Percentiles rank a stretch among this genome's conserved stretches.
Conservation (phyloP, 2,797 vertebrate species). For the Gephyroberyx darwinii region DNA sequence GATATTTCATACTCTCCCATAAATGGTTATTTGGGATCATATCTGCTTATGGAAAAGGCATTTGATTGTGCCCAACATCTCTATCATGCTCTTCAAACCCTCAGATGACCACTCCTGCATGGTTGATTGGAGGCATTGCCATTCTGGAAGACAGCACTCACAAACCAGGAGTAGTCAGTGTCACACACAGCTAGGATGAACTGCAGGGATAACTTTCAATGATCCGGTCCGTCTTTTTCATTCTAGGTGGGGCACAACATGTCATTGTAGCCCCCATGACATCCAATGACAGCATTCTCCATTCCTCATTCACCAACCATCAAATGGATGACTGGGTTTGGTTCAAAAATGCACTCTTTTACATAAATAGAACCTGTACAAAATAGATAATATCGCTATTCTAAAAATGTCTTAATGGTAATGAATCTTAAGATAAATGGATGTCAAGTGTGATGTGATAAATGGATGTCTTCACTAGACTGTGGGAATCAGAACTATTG, state of each 20-base stretch:
- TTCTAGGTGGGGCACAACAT: background rate
- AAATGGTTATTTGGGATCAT: background rate
- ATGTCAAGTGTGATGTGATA: constrained; percentile 5
- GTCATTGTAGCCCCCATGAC: background rate
- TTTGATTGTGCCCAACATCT: background rate
- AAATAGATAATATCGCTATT: background rate
- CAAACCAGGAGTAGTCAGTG: background rate
- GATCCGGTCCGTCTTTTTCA: background rate
- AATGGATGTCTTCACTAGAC: constrained; percentile 29
- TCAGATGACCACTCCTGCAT: background rate
- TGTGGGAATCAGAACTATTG: constrained; percentile 28
- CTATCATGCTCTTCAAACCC: background rate
- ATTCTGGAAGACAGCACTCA: background rate
- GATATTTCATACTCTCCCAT: background rate
- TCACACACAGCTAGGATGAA: constrained; percentile 4
- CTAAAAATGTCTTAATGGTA: constrained; percentile 20
- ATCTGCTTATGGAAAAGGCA: background rate
- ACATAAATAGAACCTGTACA: background rate
- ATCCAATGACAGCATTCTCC: background rate
- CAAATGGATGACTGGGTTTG: background rate
- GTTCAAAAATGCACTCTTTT: no score
- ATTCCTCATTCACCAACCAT: background rate
- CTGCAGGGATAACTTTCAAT: background rate
- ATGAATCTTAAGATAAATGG: constrained; percentile 35
- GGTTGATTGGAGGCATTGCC: no score